phyloP scores from a whole-genome alignment of 2,888 invertebrate genomes.

The Drosophila gaucha region DNA sequence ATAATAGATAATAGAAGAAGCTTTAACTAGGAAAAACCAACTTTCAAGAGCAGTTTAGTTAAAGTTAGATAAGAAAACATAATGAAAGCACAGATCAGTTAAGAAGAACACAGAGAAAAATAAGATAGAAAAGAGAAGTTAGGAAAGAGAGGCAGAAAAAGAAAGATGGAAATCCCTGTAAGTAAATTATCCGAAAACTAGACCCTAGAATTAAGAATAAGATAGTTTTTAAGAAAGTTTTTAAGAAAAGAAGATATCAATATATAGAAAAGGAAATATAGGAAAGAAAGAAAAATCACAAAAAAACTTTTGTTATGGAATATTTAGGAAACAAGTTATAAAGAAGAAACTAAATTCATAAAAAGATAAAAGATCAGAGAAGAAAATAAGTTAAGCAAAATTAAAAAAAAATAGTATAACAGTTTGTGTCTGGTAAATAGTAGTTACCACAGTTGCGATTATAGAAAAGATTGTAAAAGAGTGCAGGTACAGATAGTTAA shows the following conservation, averaged over 20 bases:
- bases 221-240: no score
- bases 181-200: neutral
- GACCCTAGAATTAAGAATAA: no score
- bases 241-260: no score
- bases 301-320: no score
- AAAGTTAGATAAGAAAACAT: neutral
- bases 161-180: neutral
- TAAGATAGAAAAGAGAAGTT: neutral
- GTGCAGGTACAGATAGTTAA: conserved; percentile 21
- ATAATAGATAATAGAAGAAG: no score
- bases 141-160: neutral
- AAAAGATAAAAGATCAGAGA: neutral
- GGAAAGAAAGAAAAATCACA: no score
- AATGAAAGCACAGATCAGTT: neutral
- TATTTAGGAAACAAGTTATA: no score
- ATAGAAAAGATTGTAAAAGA: conserved; percentile 6
- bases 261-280: no score
- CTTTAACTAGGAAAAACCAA: no score
- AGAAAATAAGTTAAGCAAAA: neutral
- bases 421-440: conserved; percentile 11
- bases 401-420: conserved; percentile 2
- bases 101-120: neutral
- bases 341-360: neutral
- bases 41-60: no score
- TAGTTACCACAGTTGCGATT: conserved; percentile 5